Evolutionary conservation across 2,888 invertebrate genomes (phyloP), one percentile per base, ranked within the genome.

Genomic region (Antheraea assamensis): DNA sequence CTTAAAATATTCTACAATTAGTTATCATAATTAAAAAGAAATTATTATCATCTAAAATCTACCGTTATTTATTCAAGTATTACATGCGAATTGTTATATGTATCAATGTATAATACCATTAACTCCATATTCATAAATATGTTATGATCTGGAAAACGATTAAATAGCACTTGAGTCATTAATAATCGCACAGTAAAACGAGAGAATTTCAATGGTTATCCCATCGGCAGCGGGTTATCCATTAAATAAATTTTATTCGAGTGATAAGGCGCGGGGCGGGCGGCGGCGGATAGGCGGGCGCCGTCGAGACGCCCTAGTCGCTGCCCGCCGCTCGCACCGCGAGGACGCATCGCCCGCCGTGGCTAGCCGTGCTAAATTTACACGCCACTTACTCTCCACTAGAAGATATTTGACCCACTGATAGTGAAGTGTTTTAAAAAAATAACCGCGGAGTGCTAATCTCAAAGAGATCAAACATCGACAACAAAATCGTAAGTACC

Each of bases 211-310:
- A 91, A 92, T 90, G 88, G 85, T 83, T 85, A 86, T 85, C 86
- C 87, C 88, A 91, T 90, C 88, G 86, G 82, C 85, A 86, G 83
- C 83, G 86, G 90, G 91, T 93, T 92, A 93, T 91, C 91, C 92
- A 91, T 92, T 91, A 93, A 91, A 93, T 92, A 90, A 90, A 93
- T 93, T 92, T 93, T 89, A 92, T 92, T 92, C 88, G 88, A 83
- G 91, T 92, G 93, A 93, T 92, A 92, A 92, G 90, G 87, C 86
- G 92, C 81, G 90, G 90, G 90, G 91, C 88, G 92, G 89, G 85
- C 88, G 89, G 86, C 87, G 88, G 92, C 88, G 85, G 86, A 78
- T 79, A 78, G 88, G 88, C 88, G 88, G 88, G 92, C 92, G 93
- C 92, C 92, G 88, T 79, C 85, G 84, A 87, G 92, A 84, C 92